A percentile compares a stretch with the other conserved stretches of the same genome.
These are phyloP conservation scores for Tenthredo mesomela DNA, from an alignment of 2,888 invertebrate genomes.

Conservation along the genomic window DNA sequence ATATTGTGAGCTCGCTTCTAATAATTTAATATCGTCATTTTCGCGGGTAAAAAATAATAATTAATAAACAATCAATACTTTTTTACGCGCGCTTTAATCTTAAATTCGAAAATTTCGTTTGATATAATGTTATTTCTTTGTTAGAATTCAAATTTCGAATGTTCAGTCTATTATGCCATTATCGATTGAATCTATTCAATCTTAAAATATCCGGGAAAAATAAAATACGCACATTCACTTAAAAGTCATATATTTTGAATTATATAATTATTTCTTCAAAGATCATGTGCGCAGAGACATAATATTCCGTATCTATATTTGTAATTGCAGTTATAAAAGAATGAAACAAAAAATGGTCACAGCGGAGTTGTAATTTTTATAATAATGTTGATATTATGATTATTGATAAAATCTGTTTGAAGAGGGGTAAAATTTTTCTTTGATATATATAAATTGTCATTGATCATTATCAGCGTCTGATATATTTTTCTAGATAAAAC, in stretches of 20 bases:
- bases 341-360: background rate
- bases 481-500: conserved; percentile 30
- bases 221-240: background rate
- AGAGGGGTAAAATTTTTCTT: background rate
- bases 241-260: background rate
- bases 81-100: background rate
- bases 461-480: conserved; percentile 19
- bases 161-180: background rate
- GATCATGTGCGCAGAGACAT: background rate
- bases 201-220: background rate
- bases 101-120: background rate
- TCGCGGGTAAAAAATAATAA: background rate
- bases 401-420: background rate
- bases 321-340: background rate
- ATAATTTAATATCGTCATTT: background rate
- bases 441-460: background rate
- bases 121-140: background rate
- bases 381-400: background rate
- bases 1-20: background rate
- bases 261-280: background rate
- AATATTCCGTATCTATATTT: background rate
- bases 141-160: background rate
- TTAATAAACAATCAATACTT: background rate
- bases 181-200: background rate
- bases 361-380: background rate